These are phyloP conservation scores for Paragorgia papillata DNA, from an alignment of 92 coral and sea anemone species.

Conservation along the genomic window DNA sequence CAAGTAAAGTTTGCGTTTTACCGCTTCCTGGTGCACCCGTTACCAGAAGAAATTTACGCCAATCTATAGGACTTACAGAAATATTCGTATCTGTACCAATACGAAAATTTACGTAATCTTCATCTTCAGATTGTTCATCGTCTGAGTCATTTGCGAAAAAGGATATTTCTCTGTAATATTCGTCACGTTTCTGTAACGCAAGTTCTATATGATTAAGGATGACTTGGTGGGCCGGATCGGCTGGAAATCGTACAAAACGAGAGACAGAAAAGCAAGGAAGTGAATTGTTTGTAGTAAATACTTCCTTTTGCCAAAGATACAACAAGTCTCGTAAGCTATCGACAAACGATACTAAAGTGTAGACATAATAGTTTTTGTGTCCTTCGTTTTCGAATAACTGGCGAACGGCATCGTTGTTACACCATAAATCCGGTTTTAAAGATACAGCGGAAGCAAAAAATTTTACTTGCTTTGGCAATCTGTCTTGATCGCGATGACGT, in stretches of 20 bases:
- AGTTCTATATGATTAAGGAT: no score
- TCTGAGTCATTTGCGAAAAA: no score
- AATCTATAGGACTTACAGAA: slow-evolving; percentile 3
- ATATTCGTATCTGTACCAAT: no score
- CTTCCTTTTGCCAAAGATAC: background rate
- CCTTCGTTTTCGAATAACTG: background rate
- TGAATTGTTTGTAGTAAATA: no score
- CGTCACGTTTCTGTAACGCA: no score
- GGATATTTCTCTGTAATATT: background rate
- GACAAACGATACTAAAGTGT: background rate
- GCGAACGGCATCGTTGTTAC: background rate
- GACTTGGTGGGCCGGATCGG: no score
- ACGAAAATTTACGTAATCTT: no score
- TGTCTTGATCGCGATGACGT: background rate
- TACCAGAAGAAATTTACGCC: slow-evolving; percentile 18
- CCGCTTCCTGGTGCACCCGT: slow-evolving; percentile 52
- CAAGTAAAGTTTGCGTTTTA: background rate
- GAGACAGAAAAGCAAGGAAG: no score
- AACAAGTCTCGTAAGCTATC: background rate
- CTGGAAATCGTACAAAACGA: no score
- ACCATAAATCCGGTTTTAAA: background rate
- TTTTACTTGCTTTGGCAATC: background rate
- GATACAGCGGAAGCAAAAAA: slow-evolving; percentile 10
- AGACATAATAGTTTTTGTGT: background rate
- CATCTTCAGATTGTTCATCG: no score